Evolutionary conservation across 2,888 invertebrate species (phyloP).

Genomic region (Cheilosia vulpina): DNA sequence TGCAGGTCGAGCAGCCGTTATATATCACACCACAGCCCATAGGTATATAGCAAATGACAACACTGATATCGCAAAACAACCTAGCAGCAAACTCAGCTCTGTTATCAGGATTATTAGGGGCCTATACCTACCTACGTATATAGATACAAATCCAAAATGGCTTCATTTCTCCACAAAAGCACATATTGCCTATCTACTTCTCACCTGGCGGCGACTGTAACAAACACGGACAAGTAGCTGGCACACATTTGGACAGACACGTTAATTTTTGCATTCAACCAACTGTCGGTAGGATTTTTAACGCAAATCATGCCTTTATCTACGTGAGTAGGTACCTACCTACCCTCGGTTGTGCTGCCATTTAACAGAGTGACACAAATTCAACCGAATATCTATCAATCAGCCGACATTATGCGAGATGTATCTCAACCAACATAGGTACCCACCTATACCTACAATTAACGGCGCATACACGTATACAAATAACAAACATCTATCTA

Average conservation of each 20-base stretch:
- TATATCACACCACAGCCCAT: no score
- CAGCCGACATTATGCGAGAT: slow-evolving; percentile 49
- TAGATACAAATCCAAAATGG: slow-evolving; percentile 46
- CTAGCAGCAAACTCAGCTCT: not conserved
- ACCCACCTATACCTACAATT: not conserved
- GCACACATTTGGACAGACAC: slow-evolving; percentile 13
- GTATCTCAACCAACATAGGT: slow-evolving; percentile 27
- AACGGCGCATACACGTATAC: slow-evolving; percentile 4
- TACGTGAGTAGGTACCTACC: slow-evolving; percentile 2
- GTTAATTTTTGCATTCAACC: slow-evolving; percentile 22
- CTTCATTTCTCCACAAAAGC: not conserved
- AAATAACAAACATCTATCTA: slow-evolving; percentile 10
- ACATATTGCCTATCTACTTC: not conserved
- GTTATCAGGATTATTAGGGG: slow-evolving; percentile 21
- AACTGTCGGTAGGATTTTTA: slow-evolving; percentile 50
- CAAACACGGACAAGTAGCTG: slow-evolving; percentile 25
- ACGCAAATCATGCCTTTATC: slow-evolving; percentile 12
- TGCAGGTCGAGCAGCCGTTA: no score
- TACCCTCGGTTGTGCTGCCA: slow-evolving; percentile 23
- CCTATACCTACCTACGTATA: not conserved
- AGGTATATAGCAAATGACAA: not conserved
- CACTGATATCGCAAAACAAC: not conserved
- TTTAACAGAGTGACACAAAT: slow-evolving; percentile 53
- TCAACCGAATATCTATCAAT: slow-evolving; percentile 58
- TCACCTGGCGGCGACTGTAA: slow-evolving; percentile 31